These are phyloP conservation scores for Squalus acanthias DNA, from an alignment of 2,797 vertebrate species.

Conservation along the genomic window DNA sequence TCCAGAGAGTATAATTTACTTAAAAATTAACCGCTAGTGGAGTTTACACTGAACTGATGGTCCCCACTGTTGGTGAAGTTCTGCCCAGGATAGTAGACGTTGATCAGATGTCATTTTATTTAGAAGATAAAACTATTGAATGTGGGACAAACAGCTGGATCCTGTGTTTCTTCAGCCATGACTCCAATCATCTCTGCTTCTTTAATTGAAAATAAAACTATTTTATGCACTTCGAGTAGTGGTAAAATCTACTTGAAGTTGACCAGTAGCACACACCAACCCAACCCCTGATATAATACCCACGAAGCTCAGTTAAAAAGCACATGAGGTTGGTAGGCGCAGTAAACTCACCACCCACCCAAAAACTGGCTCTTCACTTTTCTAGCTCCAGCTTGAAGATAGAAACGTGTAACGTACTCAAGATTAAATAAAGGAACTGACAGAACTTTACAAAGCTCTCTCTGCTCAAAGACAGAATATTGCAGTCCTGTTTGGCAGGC, in stretches of 20 bases:
- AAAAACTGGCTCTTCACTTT: background rate
- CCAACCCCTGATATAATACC: background rate
- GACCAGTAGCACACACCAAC: background rate
- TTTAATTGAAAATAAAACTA: background rate
- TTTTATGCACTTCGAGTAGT: background rate
- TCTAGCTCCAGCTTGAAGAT: background rate
- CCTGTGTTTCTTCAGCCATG: too few relatives aligned
- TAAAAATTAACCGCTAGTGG: background rate
- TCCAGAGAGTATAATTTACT: background rate
- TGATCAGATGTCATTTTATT: background rate
- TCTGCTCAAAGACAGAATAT: background rate
- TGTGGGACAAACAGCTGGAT: background rate
- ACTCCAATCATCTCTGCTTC: background rate
- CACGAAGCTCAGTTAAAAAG: background rate
- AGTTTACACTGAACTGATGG: background rate
- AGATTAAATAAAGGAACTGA: background rate
- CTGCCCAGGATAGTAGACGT: background rate
- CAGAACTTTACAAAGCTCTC: background rate
- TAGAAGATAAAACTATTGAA: background rate
- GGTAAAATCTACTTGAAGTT: background rate
- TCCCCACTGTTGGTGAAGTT: background rate
- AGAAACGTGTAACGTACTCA: background rate
- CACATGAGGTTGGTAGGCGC: background rate
- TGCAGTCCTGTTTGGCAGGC: background rate
- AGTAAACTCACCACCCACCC: background rate